phyloP scores from a whole-genome alignment of 2,113 vertebrate species.

The Silurus glanis region DNA sequence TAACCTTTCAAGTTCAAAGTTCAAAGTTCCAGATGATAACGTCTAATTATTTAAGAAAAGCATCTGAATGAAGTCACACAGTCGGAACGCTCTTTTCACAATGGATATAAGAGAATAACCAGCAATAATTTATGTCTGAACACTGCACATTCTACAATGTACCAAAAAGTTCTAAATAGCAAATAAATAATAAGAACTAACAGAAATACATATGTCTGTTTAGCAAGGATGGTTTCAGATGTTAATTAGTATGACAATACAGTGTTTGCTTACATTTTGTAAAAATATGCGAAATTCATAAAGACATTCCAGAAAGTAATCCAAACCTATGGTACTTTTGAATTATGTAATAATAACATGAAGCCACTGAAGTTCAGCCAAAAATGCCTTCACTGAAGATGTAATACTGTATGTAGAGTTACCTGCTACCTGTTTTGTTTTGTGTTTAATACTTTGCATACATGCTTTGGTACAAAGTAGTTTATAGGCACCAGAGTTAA shows the following conservation, averaged over 20 bases:
- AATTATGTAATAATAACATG: not conserved
- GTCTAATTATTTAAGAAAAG: conserved; percentile 3
- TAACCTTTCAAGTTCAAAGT: too few species aligned
- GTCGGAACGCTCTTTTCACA: not conserved
- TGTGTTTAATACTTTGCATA: not conserved
- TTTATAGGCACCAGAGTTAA: not conserved
- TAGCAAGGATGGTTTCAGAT: not conserved
- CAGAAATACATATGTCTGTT: not conserved
- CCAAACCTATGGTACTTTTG: not conserved
- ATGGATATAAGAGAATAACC: conserved; percentile 18
- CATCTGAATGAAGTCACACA: conserved; percentile 10
- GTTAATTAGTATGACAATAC: not conserved
- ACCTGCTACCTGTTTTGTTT: not conserved
- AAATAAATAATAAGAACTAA: not conserved
- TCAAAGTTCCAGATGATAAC: conserved; percentile 5
- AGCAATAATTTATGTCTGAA: not conserved
- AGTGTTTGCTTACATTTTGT: not conserved
- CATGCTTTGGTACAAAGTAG: not conserved
- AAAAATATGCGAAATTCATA: not conserved
- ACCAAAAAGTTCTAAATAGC: not conserved
- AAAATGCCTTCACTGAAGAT: not conserved
- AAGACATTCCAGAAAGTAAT: not conserved
- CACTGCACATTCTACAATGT: not conserved
- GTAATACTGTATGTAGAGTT: not conserved
- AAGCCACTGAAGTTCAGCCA: not conserved